phyloP scores from a whole-genome alignment of 2,113 vertebrate species.

The Dryoscopus gambensis region DNA sequence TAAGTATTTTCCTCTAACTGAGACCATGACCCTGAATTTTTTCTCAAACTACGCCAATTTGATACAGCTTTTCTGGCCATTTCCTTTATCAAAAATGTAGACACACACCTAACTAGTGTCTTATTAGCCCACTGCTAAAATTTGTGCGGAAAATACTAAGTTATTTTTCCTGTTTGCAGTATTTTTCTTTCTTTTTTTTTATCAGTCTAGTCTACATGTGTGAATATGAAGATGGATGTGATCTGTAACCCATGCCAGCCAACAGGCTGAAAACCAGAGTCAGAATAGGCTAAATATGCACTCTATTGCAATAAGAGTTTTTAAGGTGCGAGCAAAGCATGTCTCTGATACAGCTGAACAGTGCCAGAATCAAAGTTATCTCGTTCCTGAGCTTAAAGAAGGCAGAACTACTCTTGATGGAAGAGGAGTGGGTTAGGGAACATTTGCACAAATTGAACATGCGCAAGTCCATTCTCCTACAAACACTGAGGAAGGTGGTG shows the following conservation, averaged over 20 bases:
- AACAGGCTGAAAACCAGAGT: background rate
- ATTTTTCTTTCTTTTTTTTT: background rate
- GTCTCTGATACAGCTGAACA: background rate
- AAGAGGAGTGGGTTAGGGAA: rapidly evolving
- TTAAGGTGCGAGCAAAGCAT: background rate
- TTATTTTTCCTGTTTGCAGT: background rate
- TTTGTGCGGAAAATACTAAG: background rate
- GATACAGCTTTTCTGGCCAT: background rate
- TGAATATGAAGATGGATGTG: background rate
- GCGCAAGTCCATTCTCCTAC: background rate
- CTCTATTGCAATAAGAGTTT: background rate
- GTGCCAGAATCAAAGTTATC: background rate
- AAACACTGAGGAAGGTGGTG: background rate
- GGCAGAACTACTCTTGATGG: background rate
- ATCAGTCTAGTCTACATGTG: background rate
- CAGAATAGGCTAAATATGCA: background rate
- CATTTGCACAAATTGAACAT: background rate
- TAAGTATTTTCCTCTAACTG: background rate
- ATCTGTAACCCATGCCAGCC: background rate
- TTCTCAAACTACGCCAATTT: background rate
- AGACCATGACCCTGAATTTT: background rate
- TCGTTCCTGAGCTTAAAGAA: background rate
- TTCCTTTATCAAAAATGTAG: background rate
- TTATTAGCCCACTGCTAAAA: background rate
- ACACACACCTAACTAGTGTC: background rate